phyloP scores from a whole-genome alignment of 1,140 invertebrate species.

The Temnothorax nylanderi region DNA sequence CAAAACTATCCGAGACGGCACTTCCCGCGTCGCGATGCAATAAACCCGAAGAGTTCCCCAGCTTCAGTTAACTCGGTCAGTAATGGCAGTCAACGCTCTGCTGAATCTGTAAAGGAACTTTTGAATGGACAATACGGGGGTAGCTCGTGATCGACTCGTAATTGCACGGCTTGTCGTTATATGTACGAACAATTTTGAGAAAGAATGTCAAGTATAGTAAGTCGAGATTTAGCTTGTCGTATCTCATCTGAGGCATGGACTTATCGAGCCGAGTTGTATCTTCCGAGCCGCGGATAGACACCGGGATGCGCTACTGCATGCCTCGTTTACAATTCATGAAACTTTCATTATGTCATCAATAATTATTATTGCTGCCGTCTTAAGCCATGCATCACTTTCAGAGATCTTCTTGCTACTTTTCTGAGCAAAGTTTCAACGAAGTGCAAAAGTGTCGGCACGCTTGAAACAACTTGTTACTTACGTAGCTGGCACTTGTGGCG shows the following conservation, averaged over 20 bases:
- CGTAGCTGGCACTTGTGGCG: slow-evolving; percentile 16
- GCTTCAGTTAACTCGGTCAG: slow-evolving; percentile 63
- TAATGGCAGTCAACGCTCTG: slow-evolving; percentile 59
- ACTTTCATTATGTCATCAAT: slow-evolving; percentile 48
- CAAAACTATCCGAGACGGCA: slow-evolving; percentile 58
- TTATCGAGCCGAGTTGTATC: slow-evolving; percentile 7
- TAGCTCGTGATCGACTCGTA: slow-evolving; percentile 25
- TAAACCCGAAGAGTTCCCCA: slow-evolving; percentile 59
- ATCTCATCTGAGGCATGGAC: slow-evolving; percentile 22
- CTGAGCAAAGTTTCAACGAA: slow-evolving; percentile 32
- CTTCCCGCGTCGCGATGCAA: slow-evolving; percentile 52
- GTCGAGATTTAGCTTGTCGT: slow-evolving; percentile 36
- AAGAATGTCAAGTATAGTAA: slow-evolving; percentile 17
- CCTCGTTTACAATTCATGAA: slow-evolving; percentile 47
- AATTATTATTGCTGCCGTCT: slow-evolving; percentile 39
- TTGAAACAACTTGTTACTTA: slow-evolving; percentile 52
- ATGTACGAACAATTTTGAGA: slow-evolving; percentile 50
- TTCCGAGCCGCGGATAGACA: neutral
- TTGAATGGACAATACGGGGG: slow-evolving; percentile 27
- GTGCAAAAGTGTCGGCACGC: slow-evolving; percentile 23
- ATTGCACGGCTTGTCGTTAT: slow-evolving; percentile 35
- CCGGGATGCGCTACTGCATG: neutral
- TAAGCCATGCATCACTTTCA: neutral
- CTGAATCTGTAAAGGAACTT: slow-evolving; percentile 62
- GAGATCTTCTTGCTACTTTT: slow-evolving; percentile 16